Conservation (phyloP, 1,140 invertebrate genomes). For the Drosophila serrata region DNA sequence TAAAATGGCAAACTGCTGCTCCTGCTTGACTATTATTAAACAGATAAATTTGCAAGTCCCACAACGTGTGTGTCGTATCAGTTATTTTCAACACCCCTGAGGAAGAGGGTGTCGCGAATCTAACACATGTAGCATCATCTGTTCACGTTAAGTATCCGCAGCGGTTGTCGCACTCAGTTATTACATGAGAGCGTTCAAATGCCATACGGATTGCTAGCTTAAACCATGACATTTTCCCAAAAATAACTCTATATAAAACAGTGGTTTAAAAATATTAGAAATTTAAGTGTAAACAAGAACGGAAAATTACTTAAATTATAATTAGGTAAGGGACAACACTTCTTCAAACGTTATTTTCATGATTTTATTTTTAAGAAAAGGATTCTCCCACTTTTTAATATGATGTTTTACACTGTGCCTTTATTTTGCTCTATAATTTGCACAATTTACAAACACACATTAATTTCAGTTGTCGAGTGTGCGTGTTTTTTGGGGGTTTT, state of each 20-base stretch:
- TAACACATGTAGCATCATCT: slow-evolving; percentile 56
- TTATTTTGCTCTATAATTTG: slow-evolving; percentile 38
- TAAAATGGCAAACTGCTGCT: slow-evolving; percentile 33
- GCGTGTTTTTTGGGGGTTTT: slow-evolving; percentile 39
- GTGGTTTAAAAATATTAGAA: background rate
- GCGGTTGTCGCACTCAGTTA: slow-evolving; percentile 45
- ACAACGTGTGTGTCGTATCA: slow-evolving; percentile 62
- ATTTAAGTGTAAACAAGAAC: too few relatives aligned
- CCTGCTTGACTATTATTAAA: slow-evolving; percentile 67
- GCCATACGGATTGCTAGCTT: slow-evolving; percentile 46
- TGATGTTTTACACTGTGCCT: background rate
- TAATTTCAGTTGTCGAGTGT: slow-evolving; percentile 51
- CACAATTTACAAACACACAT: slow-evolving; percentile 58
- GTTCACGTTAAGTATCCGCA: slow-evolving; percentile 65
- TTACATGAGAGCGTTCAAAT: slow-evolving; percentile 47
- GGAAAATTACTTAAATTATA: background rate
- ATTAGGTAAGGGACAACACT: background rate
- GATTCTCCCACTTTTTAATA: background rate
- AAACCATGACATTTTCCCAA: slow-evolving; percentile 43
- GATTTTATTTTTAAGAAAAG: background rate
- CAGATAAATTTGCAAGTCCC: slow-evolving; percentile 68
- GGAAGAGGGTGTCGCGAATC: slow-evolving; percentile 32
- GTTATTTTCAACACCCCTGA: slow-evolving; percentile 31
- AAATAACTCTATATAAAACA: slow-evolving; percentile 9
- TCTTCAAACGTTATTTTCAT: background rate